Conservation (phyloP, 2,888 invertebrate genomes). For the Gastrophysa polygoni region DNA sequence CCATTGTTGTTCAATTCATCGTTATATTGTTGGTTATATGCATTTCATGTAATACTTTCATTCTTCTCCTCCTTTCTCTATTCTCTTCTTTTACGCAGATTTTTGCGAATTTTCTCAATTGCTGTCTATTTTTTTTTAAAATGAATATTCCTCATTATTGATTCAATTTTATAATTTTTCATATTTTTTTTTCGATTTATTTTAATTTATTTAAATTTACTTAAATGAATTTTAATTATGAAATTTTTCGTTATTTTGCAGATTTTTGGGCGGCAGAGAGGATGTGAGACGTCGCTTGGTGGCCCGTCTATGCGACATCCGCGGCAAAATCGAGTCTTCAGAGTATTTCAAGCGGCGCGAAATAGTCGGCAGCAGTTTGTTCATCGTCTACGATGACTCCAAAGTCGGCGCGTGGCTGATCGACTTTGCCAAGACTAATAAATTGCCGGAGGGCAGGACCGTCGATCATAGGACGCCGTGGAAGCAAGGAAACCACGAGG, state of each 20-base stretch:
- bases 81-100: too few species aligned
- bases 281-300: constrained; percentile 73
- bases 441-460: constrained; percentile 69
- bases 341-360: constrained; percentile 87
- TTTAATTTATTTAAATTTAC: too few species aligned
- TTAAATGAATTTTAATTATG: too few species aligned
- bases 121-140: too few species aligned
- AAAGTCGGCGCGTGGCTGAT: constrained; percentile 95
- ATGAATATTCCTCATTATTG: too few species aligned
- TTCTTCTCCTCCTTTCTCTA: too few species aligned
- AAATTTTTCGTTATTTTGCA: constrained; percentile 36
- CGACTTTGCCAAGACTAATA: constrained; percentile 93
- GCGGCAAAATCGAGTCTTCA: constrained; percentile 80
- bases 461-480: constrained; percentile 84
- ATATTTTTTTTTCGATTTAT: too few species aligned
- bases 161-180: too few species aligned
- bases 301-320: constrained; percentile 76
- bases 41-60: too few species aligned
- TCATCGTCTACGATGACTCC: constrained; percentile 89
- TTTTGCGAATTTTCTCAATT: too few species aligned
- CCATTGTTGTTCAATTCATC: too few species aligned
- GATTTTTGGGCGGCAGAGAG: constrained; percentile 72
- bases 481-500: constrained; percentile 95
- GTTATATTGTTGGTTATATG: too few species aligned
- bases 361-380: constrained; percentile 92